These are phyloP conservation scores for Percopsis omiscomaycus DNA, from an alignment of 2,797 vertebrate species.

Conservation along the genomic window DNA sequence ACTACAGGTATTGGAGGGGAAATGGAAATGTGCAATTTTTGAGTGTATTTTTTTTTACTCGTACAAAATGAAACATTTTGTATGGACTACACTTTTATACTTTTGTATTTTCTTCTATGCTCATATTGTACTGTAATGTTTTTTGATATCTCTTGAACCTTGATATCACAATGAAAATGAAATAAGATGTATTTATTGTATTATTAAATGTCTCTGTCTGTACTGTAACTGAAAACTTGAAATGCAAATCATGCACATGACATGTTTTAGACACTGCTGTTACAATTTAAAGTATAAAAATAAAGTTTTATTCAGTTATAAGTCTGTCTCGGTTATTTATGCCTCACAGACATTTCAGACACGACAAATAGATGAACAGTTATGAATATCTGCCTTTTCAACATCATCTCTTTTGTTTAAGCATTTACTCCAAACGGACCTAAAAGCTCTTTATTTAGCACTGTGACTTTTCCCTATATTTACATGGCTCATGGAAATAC, in stretches of 20 bases:
- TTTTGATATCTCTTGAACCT: conserved; percentile 39
- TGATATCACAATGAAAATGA: conserved; percentile 18
- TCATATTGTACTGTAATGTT: conserved; percentile 43
- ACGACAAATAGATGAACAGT: background rate
- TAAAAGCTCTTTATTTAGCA: conserved; percentile 11
- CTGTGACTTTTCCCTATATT: conserved; percentile 7
- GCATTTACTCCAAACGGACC: conserved; percentile 2
- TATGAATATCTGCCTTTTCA: background rate
- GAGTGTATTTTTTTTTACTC: conserved; percentile 39
- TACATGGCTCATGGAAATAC: conserved; percentile 12
- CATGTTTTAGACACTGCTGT: conserved; percentile 22
- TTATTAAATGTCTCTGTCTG: conserved; percentile 10
- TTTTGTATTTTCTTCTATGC: conserved; percentile 57
- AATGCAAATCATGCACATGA: conserved; percentile 53
- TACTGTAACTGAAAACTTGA: conserved; percentile 51
- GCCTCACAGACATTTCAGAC: background rate
- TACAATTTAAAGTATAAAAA: conserved; percentile 12
- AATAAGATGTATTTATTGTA: conserved; percentile 7
- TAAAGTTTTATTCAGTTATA: conserved; percentile 33
- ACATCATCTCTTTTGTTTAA: background rate
- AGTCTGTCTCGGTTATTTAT: background rate
- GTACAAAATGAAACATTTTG: conserved; percentile 57
- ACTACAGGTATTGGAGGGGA: conserved; percentile 11
- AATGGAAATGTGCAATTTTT: conserved; percentile 47
- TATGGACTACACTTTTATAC: conserved; percentile 62